Percentiles rank a stretch among this genome's conserved stretches.
Evolutionary conservation across 2,888 invertebrate species (phyloP).

Genomic region (Acrocyrtus sp.): DNA sequence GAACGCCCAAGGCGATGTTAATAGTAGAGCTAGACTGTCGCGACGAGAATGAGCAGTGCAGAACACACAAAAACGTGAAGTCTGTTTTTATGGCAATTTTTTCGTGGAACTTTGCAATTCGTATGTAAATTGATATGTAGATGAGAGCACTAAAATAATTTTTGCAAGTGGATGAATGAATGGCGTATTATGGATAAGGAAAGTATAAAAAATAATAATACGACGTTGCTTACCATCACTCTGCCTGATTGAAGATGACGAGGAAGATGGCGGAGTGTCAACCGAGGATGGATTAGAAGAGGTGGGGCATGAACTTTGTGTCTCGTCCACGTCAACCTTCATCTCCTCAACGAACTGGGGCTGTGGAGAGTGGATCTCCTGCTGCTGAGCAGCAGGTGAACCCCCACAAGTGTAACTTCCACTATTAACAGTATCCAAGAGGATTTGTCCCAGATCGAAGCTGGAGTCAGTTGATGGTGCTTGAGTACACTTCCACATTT

Average conservation of each 20-base stretch:
- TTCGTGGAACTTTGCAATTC: too few species aligned
- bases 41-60: not conserved
- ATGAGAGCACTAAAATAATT: not conserved
- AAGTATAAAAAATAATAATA: not conserved
- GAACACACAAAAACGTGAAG: not conserved
- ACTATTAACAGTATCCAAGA: constrained; percentile 9
- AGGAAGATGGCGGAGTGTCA: constrained; percentile 38
- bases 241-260: constrained; percentile 34
- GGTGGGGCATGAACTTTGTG: constrained; percentile 19
- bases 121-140: not conserved
- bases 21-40: not conserved
- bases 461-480: not conserved
- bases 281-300: constrained; percentile 49
- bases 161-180: too few species aligned
- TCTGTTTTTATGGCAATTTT: too few species aligned
- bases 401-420: constrained; percentile 11
- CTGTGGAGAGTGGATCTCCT: constrained; percentile 1
- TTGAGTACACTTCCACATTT: constrained; percentile 49
- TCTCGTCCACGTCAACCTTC: constrained; percentile 42
- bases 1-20: constrained; percentile 22
- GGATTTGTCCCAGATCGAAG: constrained; percentile 32
- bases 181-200: not conserved
- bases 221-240: constrained; percentile 51
- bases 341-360: constrained; percentile 22
- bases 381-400: not conserved